A percentile compares a stretch with the other conserved stretches of the same genome.
Evolutionary conservation across 2,797 vertebrate genomes (phyloP).

Genomic region (Glyptemys insculpta): DNA sequence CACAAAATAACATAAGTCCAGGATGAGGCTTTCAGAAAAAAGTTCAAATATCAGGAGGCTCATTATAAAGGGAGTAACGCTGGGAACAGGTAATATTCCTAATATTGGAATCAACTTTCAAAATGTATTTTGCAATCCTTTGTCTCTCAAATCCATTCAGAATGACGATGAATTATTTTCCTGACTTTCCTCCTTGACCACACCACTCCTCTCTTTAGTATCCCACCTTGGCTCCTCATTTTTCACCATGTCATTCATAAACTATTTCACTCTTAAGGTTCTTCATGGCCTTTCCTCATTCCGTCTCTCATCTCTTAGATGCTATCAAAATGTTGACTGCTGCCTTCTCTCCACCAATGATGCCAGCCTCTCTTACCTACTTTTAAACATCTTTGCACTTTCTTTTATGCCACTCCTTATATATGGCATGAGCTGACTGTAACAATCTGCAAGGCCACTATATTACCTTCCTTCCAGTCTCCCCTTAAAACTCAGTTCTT

Average conservation of each 20-base stretch:
- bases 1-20: too few species aligned
- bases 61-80: too few species aligned
- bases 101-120: too few species aligned
- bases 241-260: neutral
- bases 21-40: too few species aligned
- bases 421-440: neutral
- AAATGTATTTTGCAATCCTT: too few species aligned
- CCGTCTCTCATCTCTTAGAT: neutral
- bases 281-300: neutral
- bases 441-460: neutral
- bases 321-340: neutral
- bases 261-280: neutral
- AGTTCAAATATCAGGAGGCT: too few species aligned
- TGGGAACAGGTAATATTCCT: too few species aligned
- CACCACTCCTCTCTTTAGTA: too few species aligned
- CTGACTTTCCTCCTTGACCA: too few species aligned
- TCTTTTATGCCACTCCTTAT: neutral
- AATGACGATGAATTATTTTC: too few species aligned
- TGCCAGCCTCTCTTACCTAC: neutral
- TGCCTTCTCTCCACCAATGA: neutral
- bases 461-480: neutral
- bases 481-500: neutral
- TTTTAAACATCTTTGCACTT: neutral
- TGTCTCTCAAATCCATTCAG: too few species aligned
- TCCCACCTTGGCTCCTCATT: neutral